Conservation (phyloP, 1,140 invertebrate genomes). For the Sarcophaga bullata region DNA sequence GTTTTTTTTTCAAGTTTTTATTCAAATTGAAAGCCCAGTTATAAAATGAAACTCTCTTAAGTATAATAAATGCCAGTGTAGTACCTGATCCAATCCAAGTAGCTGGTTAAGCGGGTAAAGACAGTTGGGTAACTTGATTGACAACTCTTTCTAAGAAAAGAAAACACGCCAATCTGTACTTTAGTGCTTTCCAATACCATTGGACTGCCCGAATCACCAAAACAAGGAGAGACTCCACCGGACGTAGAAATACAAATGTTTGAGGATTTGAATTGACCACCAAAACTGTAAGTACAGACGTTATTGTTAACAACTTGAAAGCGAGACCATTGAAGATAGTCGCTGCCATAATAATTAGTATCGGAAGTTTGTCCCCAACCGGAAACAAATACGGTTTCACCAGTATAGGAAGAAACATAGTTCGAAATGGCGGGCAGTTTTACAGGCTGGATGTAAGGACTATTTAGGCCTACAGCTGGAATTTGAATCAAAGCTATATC, state of each 20-base stretch:
- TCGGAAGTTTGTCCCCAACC: conserved; percentile 57
- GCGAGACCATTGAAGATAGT: conserved; percentile 43
- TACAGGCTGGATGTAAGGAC: conserved; percentile 43
- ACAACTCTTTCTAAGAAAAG: conserved; percentile 69
- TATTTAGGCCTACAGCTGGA: conserved; percentile 41
- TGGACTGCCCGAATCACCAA: conserved; percentile 68
- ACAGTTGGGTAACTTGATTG: conserved; percentile 67
- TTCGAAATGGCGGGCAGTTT: conserved; percentile 48
- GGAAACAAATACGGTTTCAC: conserved; percentile 49
- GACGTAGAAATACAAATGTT: conserved; percentile 47
- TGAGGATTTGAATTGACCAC: conserved; percentile 49
- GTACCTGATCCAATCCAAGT: conserved; percentile 68
- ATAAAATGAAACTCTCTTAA: background rate
- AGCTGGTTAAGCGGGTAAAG: conserved; percentile 68
- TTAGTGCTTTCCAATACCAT: conserved; percentile 54
- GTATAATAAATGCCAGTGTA: conserved; percentile 51
- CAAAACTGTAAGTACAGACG: conserved; percentile 47
- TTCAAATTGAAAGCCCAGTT: background rate
- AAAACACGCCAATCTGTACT: conserved; percentile 67
- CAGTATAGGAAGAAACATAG: conserved; percentile 55
- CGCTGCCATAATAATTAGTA: background rate
- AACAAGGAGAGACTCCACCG: conserved; percentile 55
- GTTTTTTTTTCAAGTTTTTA: background rate
- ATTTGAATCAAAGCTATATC: conserved; percentile 60
- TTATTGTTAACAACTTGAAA: conserved; percentile 48